Percentiles rank a stretch among this genome's conserved stretches.
phyloP scores from a whole-genome alignment of 92 coral and sea anemone species.

The Siderastrea siderea region DNA sequence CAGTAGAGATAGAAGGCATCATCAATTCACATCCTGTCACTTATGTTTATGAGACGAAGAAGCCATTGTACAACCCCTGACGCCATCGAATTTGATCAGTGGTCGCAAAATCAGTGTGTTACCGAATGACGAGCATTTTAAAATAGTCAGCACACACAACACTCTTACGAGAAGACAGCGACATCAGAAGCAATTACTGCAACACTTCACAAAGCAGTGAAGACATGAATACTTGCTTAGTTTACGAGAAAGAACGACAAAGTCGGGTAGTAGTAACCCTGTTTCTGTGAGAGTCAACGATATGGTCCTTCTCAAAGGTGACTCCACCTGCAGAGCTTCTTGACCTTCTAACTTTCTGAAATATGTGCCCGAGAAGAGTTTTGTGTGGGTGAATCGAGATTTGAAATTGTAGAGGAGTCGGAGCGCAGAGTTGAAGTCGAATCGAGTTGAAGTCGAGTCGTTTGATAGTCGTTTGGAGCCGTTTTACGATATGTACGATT shows the following conservation, averaged over 20 bases:
- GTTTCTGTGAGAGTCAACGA: slow-evolving; percentile 31
- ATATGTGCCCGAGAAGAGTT: too few species aligned
- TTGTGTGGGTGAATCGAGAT: too few species aligned
- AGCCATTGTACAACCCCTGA: slow-evolving; percentile 52
- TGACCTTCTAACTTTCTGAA: neutral
- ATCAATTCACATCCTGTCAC: slow-evolving; percentile 53
- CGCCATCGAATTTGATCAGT: slow-evolving; percentile 55
- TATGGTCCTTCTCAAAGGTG: slow-evolving; percentile 43
- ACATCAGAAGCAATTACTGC: slow-evolving; percentile 57
- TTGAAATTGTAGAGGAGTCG: too few species aligned
- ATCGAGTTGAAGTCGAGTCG: too few species aligned
- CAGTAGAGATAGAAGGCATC: slow-evolving; percentile 42
- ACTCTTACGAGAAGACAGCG: slow-evolving; percentile 62
- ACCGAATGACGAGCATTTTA: slow-evolving; percentile 48
- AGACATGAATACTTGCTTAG: slow-evolving; percentile 48
- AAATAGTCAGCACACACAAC: slow-evolving; percentile 53
- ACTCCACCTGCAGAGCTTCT: slow-evolving; percentile 28
- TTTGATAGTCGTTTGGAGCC: too few species aligned
- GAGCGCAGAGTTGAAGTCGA: too few species aligned
- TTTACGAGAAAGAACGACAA: slow-evolving; percentile 31
- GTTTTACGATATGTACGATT: too few species aligned
- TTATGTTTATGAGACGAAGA: slow-evolving; percentile 63
- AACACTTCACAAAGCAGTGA: slow-evolving; percentile 54
- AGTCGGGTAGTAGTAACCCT: slow-evolving; percentile 31
- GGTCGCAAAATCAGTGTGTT: slow-evolving; percentile 37